A percentile compares a stretch with the other conserved stretches of the same genome.
phyloP scores from a whole-genome alignment of 2,797 vertebrate species.

The Champsocephalus esox region DNA sequence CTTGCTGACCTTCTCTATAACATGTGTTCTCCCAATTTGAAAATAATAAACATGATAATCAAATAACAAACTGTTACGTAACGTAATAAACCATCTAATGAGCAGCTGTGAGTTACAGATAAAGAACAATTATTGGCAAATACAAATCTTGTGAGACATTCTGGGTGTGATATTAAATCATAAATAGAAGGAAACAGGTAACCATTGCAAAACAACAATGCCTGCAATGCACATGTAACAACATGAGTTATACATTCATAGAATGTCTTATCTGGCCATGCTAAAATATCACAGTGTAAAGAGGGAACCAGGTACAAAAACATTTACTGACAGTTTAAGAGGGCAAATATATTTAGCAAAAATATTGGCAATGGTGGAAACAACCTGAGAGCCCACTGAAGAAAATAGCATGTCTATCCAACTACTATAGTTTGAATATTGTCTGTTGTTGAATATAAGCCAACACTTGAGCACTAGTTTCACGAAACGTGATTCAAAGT shows the following conservation, averaged over 20 bases:
- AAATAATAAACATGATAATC: neutral
- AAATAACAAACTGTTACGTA: neutral
- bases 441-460: neutral
- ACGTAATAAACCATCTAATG: neutral
- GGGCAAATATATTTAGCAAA: neutral
- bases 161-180: slow-evolving; percentile 59
- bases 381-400: no score
- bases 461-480: neutral
- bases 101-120: neutral
- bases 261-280: no score
- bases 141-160: slow-evolving; percentile 9
- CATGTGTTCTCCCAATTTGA: neutral
- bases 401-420: neutral
- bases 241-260: neutral
- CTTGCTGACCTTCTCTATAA: neutral
- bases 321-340: neutral
- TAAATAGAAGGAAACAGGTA: slow-evolving; percentile 33
- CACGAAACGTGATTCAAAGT: neutral
- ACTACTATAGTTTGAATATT: neutral
- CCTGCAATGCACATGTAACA: neutral
- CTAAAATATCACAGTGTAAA: neutral
- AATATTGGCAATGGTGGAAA: neutral
- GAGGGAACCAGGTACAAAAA: neutral
- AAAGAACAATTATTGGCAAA: slow-evolving; percentile 18
- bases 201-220: slow-evolving; percentile 4